Base-by-base conservation (phyloP, 2,888 invertebrate species). In the Aphrophora alni region DNA sequence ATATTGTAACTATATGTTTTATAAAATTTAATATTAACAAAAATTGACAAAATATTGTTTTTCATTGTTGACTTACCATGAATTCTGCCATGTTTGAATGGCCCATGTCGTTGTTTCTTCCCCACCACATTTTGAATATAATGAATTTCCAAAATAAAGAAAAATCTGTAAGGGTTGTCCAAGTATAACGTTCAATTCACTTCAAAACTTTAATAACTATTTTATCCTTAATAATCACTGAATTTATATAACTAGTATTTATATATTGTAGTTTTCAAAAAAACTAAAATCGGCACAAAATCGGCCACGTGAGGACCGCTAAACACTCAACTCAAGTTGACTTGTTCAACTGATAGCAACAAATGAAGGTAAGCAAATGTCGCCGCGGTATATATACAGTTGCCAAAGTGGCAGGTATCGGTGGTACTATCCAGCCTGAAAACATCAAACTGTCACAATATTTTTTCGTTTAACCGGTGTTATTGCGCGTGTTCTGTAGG, bases 341-440 rank as follows among this genome's bases (percentile, higher is more conserved):
- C 59, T 59, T 59, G 59, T 59, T 59, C 59, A 59, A 59, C 24
- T 24, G 27, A 38, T 33, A 73, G 33, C 38, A 38, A 73, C 38
- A 38, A 73, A 28, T 33, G 33, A n/a, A 73, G 38, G 73, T 33
- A 33, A 73, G 28, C 73, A 38, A 59, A 28, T 73, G 73, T 33
- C 73, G 28, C 33, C 10, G n/a, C 21, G 33, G 59, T 59, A 59
- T 59, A 59, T 59, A 59, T 59, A 59, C 21, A 33, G 5, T 21
- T 21, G 59, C 21, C 14, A 21, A 33, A 28, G 73, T 28, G 28
- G 73, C 33, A 28, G 73, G 28, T 38, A 73, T 38, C 10, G 38
- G 3, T 14, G 17, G 24, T 80, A 82, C 74, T 81, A 80, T 17
- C 71, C 77, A 12, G 17, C 0, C 38, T 25, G 26, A 82, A 51